These are phyloP conservation scores for Macrophya alboannulata DNA, from an alignment of 2,888 invertebrate genomes.

Conservation along the genomic window DNA sequence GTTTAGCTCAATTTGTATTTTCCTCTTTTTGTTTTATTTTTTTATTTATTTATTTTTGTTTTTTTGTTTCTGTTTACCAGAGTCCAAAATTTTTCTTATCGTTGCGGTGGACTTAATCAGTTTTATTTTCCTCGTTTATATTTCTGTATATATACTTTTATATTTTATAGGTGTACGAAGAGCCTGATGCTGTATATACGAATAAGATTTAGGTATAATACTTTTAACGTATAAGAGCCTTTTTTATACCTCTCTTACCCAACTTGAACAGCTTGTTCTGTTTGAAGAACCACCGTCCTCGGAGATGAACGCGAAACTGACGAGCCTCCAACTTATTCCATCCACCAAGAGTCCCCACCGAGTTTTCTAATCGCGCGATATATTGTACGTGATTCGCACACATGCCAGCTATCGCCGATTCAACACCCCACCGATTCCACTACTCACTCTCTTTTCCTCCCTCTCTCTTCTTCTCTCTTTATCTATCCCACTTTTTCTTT, in stretches of 20 bases:
- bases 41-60: not conserved
- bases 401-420: slow-evolving; percentile 31
- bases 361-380: slow-evolving; percentile 50
- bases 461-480: not conserved
- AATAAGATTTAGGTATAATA: not conserved
- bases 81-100: not conserved
- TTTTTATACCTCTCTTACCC: not conserved
- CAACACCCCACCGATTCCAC: slow-evolving; percentile 27
- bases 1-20: not conserved
- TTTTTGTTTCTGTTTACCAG: not conserved
- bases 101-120: not conserved
- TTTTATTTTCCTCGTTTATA: not conserved
- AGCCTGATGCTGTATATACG: not conserved
- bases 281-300: slow-evolving; percentile 42
- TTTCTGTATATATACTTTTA: not conserved
- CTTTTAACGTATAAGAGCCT: not conserved
- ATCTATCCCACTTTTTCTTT: not conserved
- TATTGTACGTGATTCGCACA: slow-evolving; percentile 38
- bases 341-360: slow-evolving; percentile 44
- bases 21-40: not conserved
- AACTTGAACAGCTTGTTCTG: not conserved
- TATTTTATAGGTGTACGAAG: not conserved
- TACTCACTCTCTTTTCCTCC: slow-evolving; percentile 10
- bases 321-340: slow-evolving; percentile 48
- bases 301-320: slow-evolving; percentile 53